A percentile compares a stretch with the other conserved stretches of the same genome.
phyloP scores from a whole-genome alignment of 2,113 vertebrate genomes.

The Psammodynastes pulverulentus region DNA sequence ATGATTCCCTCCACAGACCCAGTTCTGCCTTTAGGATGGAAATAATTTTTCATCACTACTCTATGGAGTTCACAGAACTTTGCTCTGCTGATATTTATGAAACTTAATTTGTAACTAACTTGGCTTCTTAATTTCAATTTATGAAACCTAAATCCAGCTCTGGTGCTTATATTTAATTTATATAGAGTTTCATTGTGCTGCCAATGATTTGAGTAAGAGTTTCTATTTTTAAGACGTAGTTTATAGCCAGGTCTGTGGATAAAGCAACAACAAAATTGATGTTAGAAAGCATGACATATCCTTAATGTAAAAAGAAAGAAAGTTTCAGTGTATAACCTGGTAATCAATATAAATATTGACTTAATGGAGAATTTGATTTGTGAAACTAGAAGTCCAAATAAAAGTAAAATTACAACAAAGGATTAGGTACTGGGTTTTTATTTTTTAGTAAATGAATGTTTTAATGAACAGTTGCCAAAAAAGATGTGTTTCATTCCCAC shows the following conservation, averaged over 20 bases:
- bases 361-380: background rate
- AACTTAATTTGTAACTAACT: background rate
- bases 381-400: background rate
- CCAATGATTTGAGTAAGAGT: background rate
- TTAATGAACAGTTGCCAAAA: background rate
- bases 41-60: background rate
- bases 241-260: background rate
- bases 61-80: background rate
- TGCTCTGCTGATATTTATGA: background rate
- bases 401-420: background rate
- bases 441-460: background rate
- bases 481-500: constrained; percentile 6
- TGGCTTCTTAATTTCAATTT: background rate
- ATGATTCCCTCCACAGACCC: background rate
- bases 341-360: background rate
- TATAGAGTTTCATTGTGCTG: background rate
- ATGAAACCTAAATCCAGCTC: background rate
- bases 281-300: background rate
- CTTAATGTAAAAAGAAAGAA: background rate
- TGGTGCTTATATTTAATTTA: background rate
- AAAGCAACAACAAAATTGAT: background rate
- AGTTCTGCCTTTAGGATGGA: background rate
- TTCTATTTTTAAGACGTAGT: background rate
- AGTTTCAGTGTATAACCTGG: background rate
- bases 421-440: background rate